phyloP scores from a whole-genome alignment of 2,113 vertebrate species.

The Myxocyprinus asiaticus region DNA sequence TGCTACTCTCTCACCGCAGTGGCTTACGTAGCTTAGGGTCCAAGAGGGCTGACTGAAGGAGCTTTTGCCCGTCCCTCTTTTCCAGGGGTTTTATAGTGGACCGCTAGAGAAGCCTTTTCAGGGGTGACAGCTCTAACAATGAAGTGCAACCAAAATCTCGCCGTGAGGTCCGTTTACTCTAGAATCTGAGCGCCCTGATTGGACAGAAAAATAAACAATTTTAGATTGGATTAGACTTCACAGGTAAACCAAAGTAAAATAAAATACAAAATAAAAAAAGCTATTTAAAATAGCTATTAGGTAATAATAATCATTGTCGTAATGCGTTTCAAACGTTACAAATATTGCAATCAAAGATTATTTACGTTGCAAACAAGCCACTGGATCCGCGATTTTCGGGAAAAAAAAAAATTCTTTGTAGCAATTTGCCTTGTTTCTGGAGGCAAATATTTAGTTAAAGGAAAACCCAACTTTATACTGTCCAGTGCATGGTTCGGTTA shows the following conservation, averaged over 20 bases:
- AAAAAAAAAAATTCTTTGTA: too few relatives aligned
- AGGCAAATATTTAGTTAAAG: too few relatives aligned
- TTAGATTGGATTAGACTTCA: conserved; percentile 90
- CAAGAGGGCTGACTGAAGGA: conserved; percentile 26
- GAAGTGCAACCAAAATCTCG: conserved; percentile 84
- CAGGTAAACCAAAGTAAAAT: conserved; percentile 73
- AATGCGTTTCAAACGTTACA: background rate
- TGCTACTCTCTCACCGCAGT: conserved; percentile 37
- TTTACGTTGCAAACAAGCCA: background rate
- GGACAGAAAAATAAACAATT: conserved; percentile 77
- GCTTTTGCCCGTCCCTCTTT: conserved; percentile 45
- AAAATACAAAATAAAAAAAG: conserved; percentile 59
- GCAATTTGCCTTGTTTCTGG: too few relatives aligned
- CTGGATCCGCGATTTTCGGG: background rate
- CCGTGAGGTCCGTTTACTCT: conserved; percentile 80
- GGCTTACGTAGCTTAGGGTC: conserved; percentile 53
- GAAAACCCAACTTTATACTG: too few relatives aligned
- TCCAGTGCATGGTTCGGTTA: too few relatives aligned
- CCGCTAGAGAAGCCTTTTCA: conserved; percentile 77
- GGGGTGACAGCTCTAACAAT: conserved; percentile 88
- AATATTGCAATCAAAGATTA: background rate
- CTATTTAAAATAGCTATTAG: too few relatives aligned
- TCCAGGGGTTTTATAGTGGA: conserved; percentile 83
- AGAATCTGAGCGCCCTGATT: conserved; percentile 76
- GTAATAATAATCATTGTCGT: background rate